Evolutionary conservation across 2,797 vertebrate species (phyloP).

Genomic region (Notoglanidium macrostoma): DNA sequence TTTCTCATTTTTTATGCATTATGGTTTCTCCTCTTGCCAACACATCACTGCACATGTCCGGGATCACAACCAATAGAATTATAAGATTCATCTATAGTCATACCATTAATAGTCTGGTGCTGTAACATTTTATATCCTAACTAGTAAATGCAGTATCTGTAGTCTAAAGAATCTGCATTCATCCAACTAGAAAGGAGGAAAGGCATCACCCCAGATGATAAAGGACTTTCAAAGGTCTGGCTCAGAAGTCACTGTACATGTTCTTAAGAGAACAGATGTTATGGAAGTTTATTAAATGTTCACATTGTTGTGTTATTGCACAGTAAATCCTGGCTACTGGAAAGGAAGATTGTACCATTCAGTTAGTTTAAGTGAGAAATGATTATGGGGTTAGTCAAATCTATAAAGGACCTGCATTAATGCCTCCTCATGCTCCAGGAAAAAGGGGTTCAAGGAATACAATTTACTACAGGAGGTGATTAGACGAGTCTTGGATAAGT

Average conservation of each 20-base stretch:
- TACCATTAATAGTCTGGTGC: conserved; percentile 28
- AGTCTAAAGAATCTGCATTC: background rate
- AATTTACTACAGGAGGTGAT: background rate
- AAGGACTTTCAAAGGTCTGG: background rate
- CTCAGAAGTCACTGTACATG: conserved; percentile 13
- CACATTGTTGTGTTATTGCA: background rate
- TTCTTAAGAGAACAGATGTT: conserved; percentile 20
- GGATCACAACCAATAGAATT: conserved; percentile 16
- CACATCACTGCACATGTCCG: background rate
- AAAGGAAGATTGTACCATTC: background rate
- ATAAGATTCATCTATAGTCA: background rate
- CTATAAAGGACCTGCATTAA: background rate
- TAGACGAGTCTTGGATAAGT: background rate
- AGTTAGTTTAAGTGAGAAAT: background rate
- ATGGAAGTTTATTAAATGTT: conserved; percentile 23
- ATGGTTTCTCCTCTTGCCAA: background rate
- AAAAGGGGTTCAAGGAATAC: background rate
- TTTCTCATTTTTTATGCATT: background rate
- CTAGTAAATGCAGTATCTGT: conserved; percentile 8
- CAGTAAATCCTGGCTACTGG: conserved; percentile 20
- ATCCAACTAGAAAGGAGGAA: conserved; percentile 9
- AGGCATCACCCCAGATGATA: background rate
- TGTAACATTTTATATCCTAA: conserved; percentile 32
- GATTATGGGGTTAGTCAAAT: background rate
- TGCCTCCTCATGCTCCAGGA: background rate